Percentiles rank a stretch among this genome's conserved stretches.
Conservation (phyloP, 2,888 invertebrate species). For the Ephialtes manifestator region DNA sequence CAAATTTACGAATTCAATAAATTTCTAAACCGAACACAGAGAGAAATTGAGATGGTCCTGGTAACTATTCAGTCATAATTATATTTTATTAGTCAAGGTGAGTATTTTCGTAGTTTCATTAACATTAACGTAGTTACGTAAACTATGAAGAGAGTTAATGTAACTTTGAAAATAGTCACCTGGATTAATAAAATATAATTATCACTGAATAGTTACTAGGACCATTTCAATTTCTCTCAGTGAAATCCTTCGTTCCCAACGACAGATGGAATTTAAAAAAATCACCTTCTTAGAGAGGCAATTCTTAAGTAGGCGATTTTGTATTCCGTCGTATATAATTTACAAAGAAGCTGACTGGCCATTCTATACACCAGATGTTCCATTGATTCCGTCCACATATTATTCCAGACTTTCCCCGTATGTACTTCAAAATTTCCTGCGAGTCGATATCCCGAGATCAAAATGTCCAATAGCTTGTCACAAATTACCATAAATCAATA, state of each 20-base stretch:
- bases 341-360: neutral
- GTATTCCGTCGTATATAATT: neutral
- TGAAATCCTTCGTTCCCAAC: neutral
- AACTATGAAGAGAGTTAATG: too few relatives aligned
- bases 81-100: too few relatives aligned
- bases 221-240: too few relatives aligned
- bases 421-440: neutral
- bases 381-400: neutral
- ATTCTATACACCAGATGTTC: neutral
- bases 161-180: too few relatives aligned
- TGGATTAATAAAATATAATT: too few relatives aligned
- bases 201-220: too few relatives aligned
- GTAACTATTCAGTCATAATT: too few relatives aligned
- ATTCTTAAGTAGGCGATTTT: neutral
- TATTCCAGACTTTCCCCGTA: neutral
- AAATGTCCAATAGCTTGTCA: neutral
- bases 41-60: too few relatives aligned
- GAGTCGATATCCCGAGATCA: neutral
- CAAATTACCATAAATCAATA: slow-evolving; percentile 12
- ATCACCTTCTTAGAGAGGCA: neutral
- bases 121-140: too few relatives aligned
- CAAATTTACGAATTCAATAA: neutral
- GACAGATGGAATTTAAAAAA: neutral
- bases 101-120: too few relatives aligned
- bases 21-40: neutral